Evolutionary conservation across 2,113 vertebrate genomes (phyloP).

Genomic region (Chloroceryle aenea): DNA sequence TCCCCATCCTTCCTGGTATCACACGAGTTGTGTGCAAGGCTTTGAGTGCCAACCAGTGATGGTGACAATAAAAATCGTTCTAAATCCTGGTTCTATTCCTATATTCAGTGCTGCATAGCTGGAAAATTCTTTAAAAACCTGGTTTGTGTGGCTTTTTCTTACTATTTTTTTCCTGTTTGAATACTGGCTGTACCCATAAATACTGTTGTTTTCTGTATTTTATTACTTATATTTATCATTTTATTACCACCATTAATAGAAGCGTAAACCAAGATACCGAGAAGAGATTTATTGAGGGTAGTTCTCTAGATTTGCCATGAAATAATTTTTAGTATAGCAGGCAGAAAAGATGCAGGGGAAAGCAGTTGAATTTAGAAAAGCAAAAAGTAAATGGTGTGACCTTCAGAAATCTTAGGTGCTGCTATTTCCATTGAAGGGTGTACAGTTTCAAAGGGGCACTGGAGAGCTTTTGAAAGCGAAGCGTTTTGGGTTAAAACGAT

Average conservation of each 20-base stretch:
- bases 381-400: constrained; percentile 12
- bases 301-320: neutral
- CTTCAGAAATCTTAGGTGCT: neutral
- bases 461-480: neutral
- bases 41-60: neutral
- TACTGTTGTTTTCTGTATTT: neutral
- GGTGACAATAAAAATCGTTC: neutral
- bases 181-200: neutral
- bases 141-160: neutral
- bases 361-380: neutral
- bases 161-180: neutral
- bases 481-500: neutral
- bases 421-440: neutral
- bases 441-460: neutral
- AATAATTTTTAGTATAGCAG: neutral
- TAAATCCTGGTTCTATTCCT: neutral
- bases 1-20: neutral
- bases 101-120: neutral
- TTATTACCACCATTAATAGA: neutral
- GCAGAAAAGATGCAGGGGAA: neutral
- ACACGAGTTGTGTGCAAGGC: neutral
- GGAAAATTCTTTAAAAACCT: neutral
- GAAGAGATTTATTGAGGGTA: neutral
- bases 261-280: neutral
- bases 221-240: neutral